Percentiles rank a stretch among this genome's conserved stretches.
These are phyloP conservation scores for Solenopsis invicta DNA, from an alignment of 1,140 invertebrate species.

Conservation along the genomic window DNA sequence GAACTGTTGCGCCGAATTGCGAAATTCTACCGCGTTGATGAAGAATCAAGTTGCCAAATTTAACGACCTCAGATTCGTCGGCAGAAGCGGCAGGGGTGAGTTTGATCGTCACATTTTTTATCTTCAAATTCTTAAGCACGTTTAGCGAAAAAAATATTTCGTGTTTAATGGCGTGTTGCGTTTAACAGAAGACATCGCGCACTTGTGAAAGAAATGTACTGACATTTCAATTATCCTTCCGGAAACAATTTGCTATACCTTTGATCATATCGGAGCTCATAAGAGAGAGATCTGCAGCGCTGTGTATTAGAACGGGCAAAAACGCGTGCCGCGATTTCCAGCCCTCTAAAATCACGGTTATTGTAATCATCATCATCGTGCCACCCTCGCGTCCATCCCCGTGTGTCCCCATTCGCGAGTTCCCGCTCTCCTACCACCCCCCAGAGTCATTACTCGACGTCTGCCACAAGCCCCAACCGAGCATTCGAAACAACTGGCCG, in stretches of 20 bases:
- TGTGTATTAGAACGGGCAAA: slow-evolving; percentile 27
- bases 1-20: slow-evolving; percentile 96
- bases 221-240: slow-evolving; percentile 30
- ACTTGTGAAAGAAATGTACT: neutral
- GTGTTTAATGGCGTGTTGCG: neutral
- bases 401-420: slow-evolving; percentile 76
- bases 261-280: slow-evolving; percentile 33
- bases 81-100: slow-evolving; percentile 97
- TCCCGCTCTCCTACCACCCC: slow-evolving; percentile 80
- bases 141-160: neutral
- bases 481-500: slow-evolving; percentile 86
- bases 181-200: neutral
- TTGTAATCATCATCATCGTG: slow-evolving; percentile 83
- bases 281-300: slow-evolving; percentile 8
- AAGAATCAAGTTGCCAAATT: slow-evolving; percentile 99
- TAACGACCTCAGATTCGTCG: slow-evolving; percentile 98
- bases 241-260: slow-evolving; percentile 30
- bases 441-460: slow-evolving; percentile 87
- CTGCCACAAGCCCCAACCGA: slow-evolving; percentile 83
- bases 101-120: slow-evolving; percentile 37
- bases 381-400: slow-evolving; percentile 73
- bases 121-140: neutral
- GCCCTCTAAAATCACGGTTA: slow-evolving; percentile 82
- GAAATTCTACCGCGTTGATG: slow-evolving; percentile 97
- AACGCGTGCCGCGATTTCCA: slow-evolving; percentile 73